These are phyloP conservation scores for Gorsachius magnificus DNA, from an alignment of 2,797 vertebrate genomes.

Conservation along the genomic window DNA sequence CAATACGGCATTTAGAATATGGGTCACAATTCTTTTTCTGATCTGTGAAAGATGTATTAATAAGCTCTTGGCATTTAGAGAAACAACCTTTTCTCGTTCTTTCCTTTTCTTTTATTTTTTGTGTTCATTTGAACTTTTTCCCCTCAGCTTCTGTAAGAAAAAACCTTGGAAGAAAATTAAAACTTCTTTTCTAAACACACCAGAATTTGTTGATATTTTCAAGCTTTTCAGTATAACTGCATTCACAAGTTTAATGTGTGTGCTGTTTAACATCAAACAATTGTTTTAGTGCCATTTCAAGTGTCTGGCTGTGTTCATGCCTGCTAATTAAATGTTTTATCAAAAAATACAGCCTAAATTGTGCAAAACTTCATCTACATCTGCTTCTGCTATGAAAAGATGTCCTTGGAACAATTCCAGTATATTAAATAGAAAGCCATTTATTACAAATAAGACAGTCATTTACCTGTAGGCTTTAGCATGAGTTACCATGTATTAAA, in stretches of 20 bases:
- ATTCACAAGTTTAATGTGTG: constrained; percentile 74
- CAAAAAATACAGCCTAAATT: constrained; percentile 70
- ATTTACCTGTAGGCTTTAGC: constrained; percentile 77
- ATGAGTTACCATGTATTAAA: constrained; percentile 55
- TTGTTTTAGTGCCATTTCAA: constrained; percentile 81
- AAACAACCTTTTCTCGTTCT: constrained; percentile 43
- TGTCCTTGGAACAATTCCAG: constrained; percentile 87
- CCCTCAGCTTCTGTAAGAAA: constrained; percentile 65
- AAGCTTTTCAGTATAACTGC: constrained; percentile 73
- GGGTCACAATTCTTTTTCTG: constrained; percentile 17
- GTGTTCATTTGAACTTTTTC: constrained; percentile 57
- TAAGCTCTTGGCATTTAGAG: constrained; percentile 50
- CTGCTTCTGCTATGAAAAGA: constrained; percentile 80
- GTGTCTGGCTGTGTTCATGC: constrained; percentile 77
- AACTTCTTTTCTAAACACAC: constrained; percentile 73
- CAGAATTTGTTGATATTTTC: constrained; percentile 77
- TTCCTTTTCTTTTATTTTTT: constrained; percentile 16
- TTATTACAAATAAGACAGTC: constrained; percentile 74
- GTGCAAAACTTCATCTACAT: constrained; percentile 82
- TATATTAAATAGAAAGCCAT: constrained; percentile 78
- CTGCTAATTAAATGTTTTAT: constrained; percentile 84
- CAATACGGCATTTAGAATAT: not conserved
- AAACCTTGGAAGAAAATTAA: constrained; percentile 83
- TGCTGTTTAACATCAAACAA: constrained; percentile 77
- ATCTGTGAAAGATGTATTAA: constrained; percentile 23